Evolutionary conservation across 2,888 invertebrate genomes (phyloP).

Genomic region (Caenorhabditis sp.): DNA sequence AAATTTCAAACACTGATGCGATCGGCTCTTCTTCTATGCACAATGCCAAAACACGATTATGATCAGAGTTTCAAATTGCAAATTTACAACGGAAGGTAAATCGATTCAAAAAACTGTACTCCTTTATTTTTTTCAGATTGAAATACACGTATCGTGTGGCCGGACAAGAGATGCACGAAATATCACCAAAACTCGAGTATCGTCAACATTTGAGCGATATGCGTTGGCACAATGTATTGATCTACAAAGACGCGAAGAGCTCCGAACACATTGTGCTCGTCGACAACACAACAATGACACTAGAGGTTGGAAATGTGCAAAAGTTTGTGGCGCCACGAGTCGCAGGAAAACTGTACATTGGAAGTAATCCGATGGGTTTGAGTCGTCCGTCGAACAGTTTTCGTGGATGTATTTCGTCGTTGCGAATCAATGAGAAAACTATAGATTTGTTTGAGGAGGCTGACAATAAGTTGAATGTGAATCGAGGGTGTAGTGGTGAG

Average conservation of each 20-base stretch:
- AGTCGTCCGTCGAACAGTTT: slow-evolving; percentile 37
- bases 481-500: slow-evolving; percentile 53
- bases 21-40: slow-evolving; percentile 49
- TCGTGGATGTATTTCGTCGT: slow-evolving; percentile 52
- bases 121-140: slow-evolving; percentile 36
- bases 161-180: slow-evolving; percentile 38
- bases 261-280: slow-evolving; percentile 51
- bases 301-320: slow-evolving; percentile 26
- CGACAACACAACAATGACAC: slow-evolving; percentile 53
- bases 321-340: slow-evolving; percentile 20
- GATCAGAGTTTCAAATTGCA: slow-evolving; percentile 46
- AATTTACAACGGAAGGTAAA: slow-evolving; percentile 49
- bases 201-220: slow-evolving; percentile 57
- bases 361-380: slow-evolving; percentile 28
- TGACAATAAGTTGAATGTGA: slow-evolving; percentile 40
- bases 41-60: slow-evolving; percentile 39
- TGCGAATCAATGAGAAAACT: slow-evolving; percentile 50
- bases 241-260: slow-evolving; percentile 52
- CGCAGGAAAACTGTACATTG: slow-evolving; percentile 37
- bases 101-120: background rate
- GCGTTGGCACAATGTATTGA: slow-evolving; percentile 57
- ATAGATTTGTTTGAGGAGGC: slow-evolving; percentile 54
- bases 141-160: slow-evolving; percentile 48
- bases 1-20: slow-evolving; percentile 64
- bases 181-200: slow-evolving; percentile 45